These are phyloP conservation scores for Rhopalosiphum nymphaeae DNA, from an alignment of 2,888 invertebrate species.

Conservation along the genomic window DNA sequence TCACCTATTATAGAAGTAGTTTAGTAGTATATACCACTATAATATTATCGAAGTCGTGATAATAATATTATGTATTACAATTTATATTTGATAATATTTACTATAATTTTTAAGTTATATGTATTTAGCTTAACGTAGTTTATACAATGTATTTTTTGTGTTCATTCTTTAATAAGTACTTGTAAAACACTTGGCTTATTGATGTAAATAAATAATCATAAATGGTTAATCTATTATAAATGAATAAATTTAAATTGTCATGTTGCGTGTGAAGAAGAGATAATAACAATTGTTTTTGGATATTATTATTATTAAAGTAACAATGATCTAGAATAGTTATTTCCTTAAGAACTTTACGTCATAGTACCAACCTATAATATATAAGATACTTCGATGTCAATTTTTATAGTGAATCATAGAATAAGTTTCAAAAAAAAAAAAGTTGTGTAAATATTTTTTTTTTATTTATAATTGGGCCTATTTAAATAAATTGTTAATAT, in stretches of 20 bases:
- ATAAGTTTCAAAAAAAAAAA: not conserved
- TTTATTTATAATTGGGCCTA: rapidly evolving
- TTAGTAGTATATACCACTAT: no score
- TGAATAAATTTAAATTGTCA: not conserved
- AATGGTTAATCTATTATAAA: not conserved
- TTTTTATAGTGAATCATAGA: not conserved
- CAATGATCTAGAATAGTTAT: not conserved
- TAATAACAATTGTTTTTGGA: not conserved
- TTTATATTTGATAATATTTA: not conserved
- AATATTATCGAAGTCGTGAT: no score
- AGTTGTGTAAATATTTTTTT: not conserved
- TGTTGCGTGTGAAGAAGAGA: not conserved
- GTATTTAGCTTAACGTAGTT: not conserved
- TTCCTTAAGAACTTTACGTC: not conserved
- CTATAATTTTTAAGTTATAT: not conserved
- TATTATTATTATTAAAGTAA: not conserved
- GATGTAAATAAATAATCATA: not conserved
- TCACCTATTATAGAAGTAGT: not conserved
- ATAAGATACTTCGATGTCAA: not conserved
- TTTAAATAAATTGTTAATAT: not conserved
- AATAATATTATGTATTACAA: not conserved
- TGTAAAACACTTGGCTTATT: not conserved
- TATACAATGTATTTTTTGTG: not conserved
- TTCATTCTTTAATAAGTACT: not conserved
- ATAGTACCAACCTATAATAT: not conserved